Evolutionary conservation across 2,797 vertebrate species (phyloP).

Genomic region (Falco rusticolus): DNA sequence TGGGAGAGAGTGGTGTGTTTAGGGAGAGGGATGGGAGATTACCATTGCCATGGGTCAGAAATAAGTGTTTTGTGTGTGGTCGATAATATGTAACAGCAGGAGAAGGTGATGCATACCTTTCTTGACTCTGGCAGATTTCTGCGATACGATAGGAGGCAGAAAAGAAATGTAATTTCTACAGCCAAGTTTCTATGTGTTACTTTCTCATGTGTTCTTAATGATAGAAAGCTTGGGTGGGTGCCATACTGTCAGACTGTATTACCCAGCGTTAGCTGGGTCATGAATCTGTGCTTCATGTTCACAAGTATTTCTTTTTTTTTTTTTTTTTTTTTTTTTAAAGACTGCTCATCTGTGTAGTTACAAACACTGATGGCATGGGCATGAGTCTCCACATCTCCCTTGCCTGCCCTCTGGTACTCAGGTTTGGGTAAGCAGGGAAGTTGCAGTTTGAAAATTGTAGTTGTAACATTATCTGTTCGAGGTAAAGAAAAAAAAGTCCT

Average conservation of each 20-base stretch:
- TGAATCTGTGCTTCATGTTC: rapidly evolving
- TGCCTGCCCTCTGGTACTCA: not conserved
- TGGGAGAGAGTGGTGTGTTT: not conserved
- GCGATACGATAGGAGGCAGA: not conserved
- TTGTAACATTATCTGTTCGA: not conserved
- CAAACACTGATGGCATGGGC: not conserved
- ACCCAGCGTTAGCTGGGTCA: not conserved
- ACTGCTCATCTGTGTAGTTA: not conserved
- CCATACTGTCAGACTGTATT: not conserved
- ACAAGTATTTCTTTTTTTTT: not conserved
- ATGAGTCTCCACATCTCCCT: not conserved
- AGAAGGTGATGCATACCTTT: not conserved
- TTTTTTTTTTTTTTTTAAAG: not conserved
- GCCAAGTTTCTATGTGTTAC: not conserved
- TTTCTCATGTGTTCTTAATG: not conserved
- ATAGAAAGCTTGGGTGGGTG: not conserved
- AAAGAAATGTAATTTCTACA: not conserved
- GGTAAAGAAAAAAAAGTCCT: not conserved
- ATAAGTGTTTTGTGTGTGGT: not conserved
- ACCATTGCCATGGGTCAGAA: not conserved
- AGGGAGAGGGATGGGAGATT: not conserved
- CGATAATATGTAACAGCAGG: not conserved
- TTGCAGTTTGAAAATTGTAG: not conserved
- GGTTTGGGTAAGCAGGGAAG: not conserved
- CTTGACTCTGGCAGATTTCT: not conserved